Evolutionary conservation across 2,888 invertebrate genomes (phyloP).

Genomic region (Ferdinandea cuprea): DNA sequence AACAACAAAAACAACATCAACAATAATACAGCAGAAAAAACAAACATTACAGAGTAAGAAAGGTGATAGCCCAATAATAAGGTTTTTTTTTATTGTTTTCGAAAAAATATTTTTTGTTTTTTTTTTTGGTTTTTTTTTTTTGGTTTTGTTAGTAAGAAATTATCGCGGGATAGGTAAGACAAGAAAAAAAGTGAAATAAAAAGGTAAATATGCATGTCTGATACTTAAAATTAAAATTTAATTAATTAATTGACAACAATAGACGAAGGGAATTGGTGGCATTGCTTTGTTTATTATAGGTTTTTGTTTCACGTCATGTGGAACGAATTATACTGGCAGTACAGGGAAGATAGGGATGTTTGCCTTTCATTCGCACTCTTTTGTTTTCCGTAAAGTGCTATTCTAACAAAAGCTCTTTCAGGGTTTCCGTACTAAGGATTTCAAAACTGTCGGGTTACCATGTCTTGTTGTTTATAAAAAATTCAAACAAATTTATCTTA

Average conservation of each 20-base stretch:
- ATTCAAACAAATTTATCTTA: too few species aligned
- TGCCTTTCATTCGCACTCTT: too few species aligned
- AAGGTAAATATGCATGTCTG: conserved; percentile 73
- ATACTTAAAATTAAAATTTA: conserved; percentile 66
- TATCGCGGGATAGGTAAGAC: conserved; percentile 74
- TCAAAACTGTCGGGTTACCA: too few species aligned
- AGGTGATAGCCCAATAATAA: conserved; percentile 59
- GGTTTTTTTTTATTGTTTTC: conserved; percentile 6
- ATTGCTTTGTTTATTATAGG: conserved; percentile 46
- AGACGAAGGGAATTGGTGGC: conserved; percentile 11
- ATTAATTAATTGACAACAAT: conserved; percentile 54
- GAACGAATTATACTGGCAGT: too few species aligned
- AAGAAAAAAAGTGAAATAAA: conserved; percentile 75
- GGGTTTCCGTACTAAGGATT: too few species aligned
- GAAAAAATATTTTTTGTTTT: conserved; percentile 17
- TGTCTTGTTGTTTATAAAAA: too few species aligned
- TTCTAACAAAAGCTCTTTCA: too few species aligned
- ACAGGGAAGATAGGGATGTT: too few species aligned
- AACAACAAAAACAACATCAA: conserved; percentile 31
- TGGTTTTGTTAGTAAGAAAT: conserved; percentile 70
- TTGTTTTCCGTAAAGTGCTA: too few species aligned
- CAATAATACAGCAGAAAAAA: conserved; percentile 55
- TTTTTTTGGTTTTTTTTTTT: conserved; percentile 18
- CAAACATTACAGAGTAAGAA: conserved; percentile 51
- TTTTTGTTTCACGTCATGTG: too few species aligned